Percentiles rank a stretch among this genome's conserved stretches.
These are phyloP conservation scores for Ceuthmochares aereus DNA, from an alignment of 2,113 vertebrate species.

Conservation along the genomic window DNA sequence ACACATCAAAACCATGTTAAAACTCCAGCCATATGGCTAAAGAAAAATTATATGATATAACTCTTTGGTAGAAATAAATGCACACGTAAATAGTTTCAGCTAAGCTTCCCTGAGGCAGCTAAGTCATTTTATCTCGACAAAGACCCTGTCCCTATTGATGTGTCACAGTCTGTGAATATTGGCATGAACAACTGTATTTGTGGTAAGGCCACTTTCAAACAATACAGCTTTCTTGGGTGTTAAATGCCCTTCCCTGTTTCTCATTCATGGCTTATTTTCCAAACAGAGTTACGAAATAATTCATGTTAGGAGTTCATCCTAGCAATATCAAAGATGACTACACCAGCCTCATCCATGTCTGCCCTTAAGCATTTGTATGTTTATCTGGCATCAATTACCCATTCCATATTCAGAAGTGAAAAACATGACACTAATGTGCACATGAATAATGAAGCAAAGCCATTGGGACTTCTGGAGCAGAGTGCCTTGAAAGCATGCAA, in stretches of 20 bases:
- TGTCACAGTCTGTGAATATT: neutral
- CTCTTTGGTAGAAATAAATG: neutral
- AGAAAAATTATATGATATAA: neutral
- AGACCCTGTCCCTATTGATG: neutral
- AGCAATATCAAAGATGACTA: neutral
- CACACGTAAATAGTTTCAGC: neutral
- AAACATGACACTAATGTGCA: neutral
- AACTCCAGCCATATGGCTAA: neutral
- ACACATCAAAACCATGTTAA: neutral
- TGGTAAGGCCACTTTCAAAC: neutral
- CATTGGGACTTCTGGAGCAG: neutral
- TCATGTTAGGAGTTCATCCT: neutral
- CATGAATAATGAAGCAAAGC: constrained; percentile 49
- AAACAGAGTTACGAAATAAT: neutral
- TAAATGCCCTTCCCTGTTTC: neutral
- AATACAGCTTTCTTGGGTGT: neutral
- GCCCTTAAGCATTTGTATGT: neutral
- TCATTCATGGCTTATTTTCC: neutral
- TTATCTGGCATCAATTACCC: neutral
- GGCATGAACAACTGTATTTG: neutral
- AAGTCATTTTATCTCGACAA: neutral
- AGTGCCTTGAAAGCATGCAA: neutral
- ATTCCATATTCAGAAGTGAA: constrained; percentile 25
- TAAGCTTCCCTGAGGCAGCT: neutral
- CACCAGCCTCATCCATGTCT: neutral